phyloP scores from a whole-genome alignment of 2,113 vertebrate species.

The Tenebrosternarchus preto region DNA sequence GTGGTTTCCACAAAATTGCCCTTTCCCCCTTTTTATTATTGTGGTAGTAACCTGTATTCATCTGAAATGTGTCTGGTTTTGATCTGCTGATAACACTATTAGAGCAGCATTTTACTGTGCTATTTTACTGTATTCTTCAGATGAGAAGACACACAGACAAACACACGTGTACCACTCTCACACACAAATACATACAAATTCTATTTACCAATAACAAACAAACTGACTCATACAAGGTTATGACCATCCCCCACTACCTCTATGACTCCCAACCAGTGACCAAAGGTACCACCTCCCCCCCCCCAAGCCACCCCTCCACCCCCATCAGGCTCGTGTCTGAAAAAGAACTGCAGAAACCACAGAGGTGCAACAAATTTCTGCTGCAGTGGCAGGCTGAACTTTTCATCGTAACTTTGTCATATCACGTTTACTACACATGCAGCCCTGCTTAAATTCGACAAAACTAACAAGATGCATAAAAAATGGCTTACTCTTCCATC shows the following conservation, averaged over 20 bases:
- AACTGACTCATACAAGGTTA: slow-evolving; percentile 4
- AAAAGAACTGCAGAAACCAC: no score
- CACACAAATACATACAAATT: slow-evolving; percentile 6
- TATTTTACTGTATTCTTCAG: neutral
- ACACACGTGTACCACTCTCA: neutral
- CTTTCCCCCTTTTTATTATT: neutral
- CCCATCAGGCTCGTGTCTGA: no score
- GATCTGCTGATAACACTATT: slow-evolving; percentile 15
- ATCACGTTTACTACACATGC: neutral
- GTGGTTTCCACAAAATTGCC: slow-evolving; percentile 11
- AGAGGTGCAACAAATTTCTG: neutral
- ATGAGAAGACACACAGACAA: no score
- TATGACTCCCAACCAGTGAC: neutral
- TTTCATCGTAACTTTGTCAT: neutral
- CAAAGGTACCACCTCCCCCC: neutral
- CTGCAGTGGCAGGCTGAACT: neutral
- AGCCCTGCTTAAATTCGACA: neutral
- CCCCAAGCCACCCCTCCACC: no score
- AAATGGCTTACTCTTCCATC: neutral
- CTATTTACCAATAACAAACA: slow-evolving; percentile 16
- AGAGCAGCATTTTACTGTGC: neutral
- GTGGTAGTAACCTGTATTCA: slow-evolving; percentile 1
- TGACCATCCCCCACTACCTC: neutral
- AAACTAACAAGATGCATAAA: neutral
- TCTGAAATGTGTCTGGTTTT: slow-evolving; percentile 13